These are phyloP conservation scores for Apodemia hepburni DNA, from an alignment of 2,888 invertebrate genomes.

Conservation along the genomic window DNA sequence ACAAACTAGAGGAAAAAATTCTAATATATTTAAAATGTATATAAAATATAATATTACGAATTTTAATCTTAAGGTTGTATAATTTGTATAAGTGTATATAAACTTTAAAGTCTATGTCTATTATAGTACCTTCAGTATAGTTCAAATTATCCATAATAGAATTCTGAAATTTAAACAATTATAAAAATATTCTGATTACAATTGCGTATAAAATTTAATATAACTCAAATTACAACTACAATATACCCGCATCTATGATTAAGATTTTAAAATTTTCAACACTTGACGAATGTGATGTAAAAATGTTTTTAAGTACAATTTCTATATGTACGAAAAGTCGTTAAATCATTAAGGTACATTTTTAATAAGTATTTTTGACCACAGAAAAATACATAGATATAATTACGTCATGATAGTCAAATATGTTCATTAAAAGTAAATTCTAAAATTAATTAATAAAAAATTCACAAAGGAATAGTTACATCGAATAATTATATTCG, in stretches of 20 bases:
- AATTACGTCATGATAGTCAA: conserved; percentile 2
- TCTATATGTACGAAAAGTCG: neutral
- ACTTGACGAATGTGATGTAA: conserved; percentile 1
- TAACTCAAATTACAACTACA: too few species aligned
- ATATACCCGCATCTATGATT: too few species aligned
- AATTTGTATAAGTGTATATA: neutral
- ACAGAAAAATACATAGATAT: neutral
- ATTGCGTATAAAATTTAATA: neutral
- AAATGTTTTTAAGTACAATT: conserved; percentile 10
- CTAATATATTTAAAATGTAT: conserved; percentile 1
- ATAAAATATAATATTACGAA: neutral
- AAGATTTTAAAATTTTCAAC: too few species aligned
- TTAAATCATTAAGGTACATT: neutral
- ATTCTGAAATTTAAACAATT: neutral
- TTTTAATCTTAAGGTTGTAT: neutral
- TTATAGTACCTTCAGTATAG: neutral
- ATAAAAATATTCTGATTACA: neutral
- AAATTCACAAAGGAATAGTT: conserved; percentile 5
- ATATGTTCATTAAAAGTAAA: conserved; percentile 8
- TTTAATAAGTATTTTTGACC: neutral
- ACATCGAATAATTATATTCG: neutral
- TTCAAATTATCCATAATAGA: neutral
- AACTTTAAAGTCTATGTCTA: neutral
- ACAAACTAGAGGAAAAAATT: neutral
- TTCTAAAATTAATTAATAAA: conserved; percentile 7